Base-by-base conservation (phyloP, 2,888 invertebrate genomes). In the Bhutanitis thaidina region DNA sequence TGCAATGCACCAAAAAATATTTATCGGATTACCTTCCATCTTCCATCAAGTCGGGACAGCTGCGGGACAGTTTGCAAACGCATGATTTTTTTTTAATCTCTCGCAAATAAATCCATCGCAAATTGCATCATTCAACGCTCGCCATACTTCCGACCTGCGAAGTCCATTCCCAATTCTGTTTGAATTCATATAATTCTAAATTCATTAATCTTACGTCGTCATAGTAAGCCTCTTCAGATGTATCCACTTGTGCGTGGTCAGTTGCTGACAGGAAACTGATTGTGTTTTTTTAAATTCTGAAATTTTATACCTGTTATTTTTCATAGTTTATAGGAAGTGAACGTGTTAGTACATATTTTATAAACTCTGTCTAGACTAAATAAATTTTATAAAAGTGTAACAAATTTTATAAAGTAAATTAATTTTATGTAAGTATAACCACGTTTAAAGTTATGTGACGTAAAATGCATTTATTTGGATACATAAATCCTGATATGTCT, bases 191-290 rank as follows among this genome's bases (percentile, higher is more conserved):
- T 82, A 88, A 89, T 88, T 80, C 71, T 71, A 74, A 76, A 79
- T 79, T 84, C 89, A 89, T 89, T 87, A 89, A 88, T 89, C 88
- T 87, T 77, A 53, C 60, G 61, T 64, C 60, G 68, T 66, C 60
- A 65, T 62, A 67, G 67, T 67, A 65, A 70, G 69, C 72, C 71
- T 46, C 71, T 67, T 65, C 72, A 62, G 58, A 71, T 64, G 55
- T 59, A 73, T 61, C 77, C 80, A 84, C 84, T 85, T 86, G 80
- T 80, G 74, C 70, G 78, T 87, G 88, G 88, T 88, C 88, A 89
- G 87, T 87, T 77, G 82, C 75, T 80, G 85, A 85, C 88, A 88
- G 87, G 87, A 89, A 84, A 88, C 85, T 81, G 82, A 84, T 86
- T 81, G 65, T 67, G 59, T 64, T 69, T 71, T 71, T 73, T 69